Evolutionary conservation across 2,888 invertebrate genomes (phyloP), one percentile per base, ranked within the genome.

Genomic region (Epirrhoe alternata): DNA sequence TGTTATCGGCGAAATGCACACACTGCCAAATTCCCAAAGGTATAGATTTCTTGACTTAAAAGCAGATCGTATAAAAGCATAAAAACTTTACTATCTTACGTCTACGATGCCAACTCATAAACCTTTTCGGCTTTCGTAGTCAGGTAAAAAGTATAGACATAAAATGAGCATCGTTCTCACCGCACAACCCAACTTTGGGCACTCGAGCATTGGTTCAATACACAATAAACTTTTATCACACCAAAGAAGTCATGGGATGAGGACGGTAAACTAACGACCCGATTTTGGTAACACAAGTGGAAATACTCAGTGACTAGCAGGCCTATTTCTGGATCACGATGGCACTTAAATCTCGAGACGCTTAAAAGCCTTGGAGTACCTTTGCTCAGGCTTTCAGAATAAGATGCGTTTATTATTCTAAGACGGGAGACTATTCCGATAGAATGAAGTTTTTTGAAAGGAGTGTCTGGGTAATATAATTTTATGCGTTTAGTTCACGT

Each of bases 181-280:
- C 65, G 51, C 59, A 65, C 59, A 63, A 61, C 65, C 67, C 57
- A 64, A 64, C 59, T 64, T 52, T 45, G 62, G 59, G 49, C 64
- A 60, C 66, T 68, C 58, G 53, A 64, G 63, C 59, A 57, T 63
- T 63, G 51, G 66, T 66, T 70, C 68, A 50, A 56, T 67, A 68
- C 67, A 70, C 68, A 72, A 69, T 72, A 74, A 67, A 68, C 61
- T 71, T 71, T 71, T 74, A 74, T 72, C 64, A 60, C 67, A 65
- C 64, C 30, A 63, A 71, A 68, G 60, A 71, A 74, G 68, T 71
- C 72, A 68, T 71, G 67, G 66, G 68, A 68, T 60, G 66, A 67
- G 60, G 60, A 47, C 68, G 66, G 64, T 65, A 67, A 70, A 64
- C 70, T 69, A 74, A 74, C 71, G 74, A 70, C 67, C 64, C 62